Evolutionary conservation across 2,113 vertebrate species (phyloP), one percentile per base, ranked within the genome.

Genomic region (Marmota flaviventris): DNA sequence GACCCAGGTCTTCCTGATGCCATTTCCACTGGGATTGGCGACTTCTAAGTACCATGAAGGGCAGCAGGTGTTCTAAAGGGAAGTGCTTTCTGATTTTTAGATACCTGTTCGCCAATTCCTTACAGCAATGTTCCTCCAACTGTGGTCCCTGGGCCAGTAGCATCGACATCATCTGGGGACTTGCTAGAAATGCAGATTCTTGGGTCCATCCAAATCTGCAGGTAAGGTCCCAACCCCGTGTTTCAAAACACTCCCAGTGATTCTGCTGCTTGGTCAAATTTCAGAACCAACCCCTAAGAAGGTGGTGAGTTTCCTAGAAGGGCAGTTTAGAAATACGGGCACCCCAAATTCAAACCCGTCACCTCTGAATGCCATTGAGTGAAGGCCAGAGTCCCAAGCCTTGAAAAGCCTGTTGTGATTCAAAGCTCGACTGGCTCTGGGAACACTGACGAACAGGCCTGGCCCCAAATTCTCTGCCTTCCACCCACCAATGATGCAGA

Each of bases 401-500:
- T 96, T 89, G 91, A 88, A 96, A 97, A 97, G 89, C 85, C 70
- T 58, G 88, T 70, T 56, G 22, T 77, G 95, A 96, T 96, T 45
- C 88, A 93, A 93, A 97, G 69, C 95, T 97, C 87, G 75, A 25
- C 86, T 97, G 98, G 97, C 98, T 97, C 85, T 92, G 91, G 94
- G 58, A 85, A 92, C 63, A 56, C 65, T 56, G 25, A 53, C 94
- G 69, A 77, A 45, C 53, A 93, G 32, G 2, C 85, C 96, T 77
- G 85, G 84, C 82, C 88, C 83, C 83, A 53, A 32, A 32, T 94
- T 92, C 94, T 87, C 96, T 81, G 75, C 95, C 69, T 83, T 91
- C 95, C 96, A 92, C 97, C 97, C 95, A 97, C 94, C 98, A 79
- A 34, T 17, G 91, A 63, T 85, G 48, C 72, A 96, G 96, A 88